Evolutionary conservation across 2,888 invertebrate species (phyloP), one percentile per base, ranked within the genome.

Genomic region (Druceiella hillmani): DNA sequence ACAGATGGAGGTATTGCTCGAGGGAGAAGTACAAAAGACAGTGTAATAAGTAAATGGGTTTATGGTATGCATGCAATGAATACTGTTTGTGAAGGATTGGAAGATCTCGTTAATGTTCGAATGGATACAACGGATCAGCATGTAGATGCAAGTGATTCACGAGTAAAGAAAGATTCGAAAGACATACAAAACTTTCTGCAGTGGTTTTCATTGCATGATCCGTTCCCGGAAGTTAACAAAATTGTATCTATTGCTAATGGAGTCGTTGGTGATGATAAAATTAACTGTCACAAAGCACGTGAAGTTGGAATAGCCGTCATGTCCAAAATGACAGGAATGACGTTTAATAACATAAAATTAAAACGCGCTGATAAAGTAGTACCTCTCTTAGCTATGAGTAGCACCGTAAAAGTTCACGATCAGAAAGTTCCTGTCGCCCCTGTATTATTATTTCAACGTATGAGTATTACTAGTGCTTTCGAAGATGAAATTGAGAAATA

Each of bases 1-100:
- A 58, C 55, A 54, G 53, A 55, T 52, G 59, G 59, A 47, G 59
- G 59, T 46, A 44, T 60, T 48, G 33, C 58, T 55, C 58, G 54
- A 51, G 58, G 59, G 5, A 48, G 58, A 55, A 57, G 59, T 55
- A 58, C 55, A 14, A 33, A 53, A 53, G 55, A 59, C 6, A 57
- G 55, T 46, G 57, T 57, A 9, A 48, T 59, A 43, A 51, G 56
- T 45, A 59, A 57, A 55, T 58, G 57, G 56, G 51, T 56, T 48
- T 52, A 52, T 46, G 35, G 51, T 24, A 52, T 52, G 53, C 49
- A 54, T 47, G 45, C 53, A 9, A 52, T 50, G 48, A 50, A 52
- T 45, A 50, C 49, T 25, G 48, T 56, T 36, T 54, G 54, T 52
- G 52, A 56, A 20, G 32, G 38, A 44, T 50, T 55, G 17, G 52